phyloP scores from a whole-genome alignment of 2,797 vertebrate genomes.

The Argya squamiceps region DNA sequence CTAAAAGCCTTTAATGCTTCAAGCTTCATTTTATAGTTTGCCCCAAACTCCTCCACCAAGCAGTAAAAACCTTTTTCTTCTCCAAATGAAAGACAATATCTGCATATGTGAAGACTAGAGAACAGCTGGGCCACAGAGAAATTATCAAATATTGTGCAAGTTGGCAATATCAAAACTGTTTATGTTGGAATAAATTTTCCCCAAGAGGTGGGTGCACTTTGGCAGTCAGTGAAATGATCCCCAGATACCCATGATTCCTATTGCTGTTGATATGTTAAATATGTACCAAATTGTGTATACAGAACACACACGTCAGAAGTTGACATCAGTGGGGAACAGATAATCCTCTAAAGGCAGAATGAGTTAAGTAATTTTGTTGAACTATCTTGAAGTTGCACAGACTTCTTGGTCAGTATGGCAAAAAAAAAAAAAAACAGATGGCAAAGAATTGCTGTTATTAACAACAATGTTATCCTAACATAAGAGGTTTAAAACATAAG shows the following conservation, averaged over 20 bases:
- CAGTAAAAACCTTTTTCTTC: neutral
- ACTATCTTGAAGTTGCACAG: neutral
- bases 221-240: neutral
- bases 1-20: neutral
- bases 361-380: neutral
- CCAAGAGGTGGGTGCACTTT: neutral
- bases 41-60: accelerated
- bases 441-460: neutral
- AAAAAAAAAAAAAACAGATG: neutral
- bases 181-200: neutral
- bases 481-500: neutral
- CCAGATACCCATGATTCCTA: neutral
- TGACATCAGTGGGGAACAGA: slow-evolving; percentile 1
- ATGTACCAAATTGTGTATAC: neutral
- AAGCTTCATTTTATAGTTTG: neutral
- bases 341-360: neutral
- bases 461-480: neutral
- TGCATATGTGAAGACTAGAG: neutral
- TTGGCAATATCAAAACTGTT: neutral
- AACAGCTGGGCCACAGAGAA: neutral
- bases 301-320: neutral
- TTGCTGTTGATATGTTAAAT: neutral
- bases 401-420: neutral
- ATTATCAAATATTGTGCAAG: slow-evolving; percentile 23
- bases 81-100: neutral